Evolutionary conservation across 2,888 invertebrate species (phyloP), one percentile per base, ranked within the genome.

Genomic region (Dasysyrphus tricinctus): DNA sequence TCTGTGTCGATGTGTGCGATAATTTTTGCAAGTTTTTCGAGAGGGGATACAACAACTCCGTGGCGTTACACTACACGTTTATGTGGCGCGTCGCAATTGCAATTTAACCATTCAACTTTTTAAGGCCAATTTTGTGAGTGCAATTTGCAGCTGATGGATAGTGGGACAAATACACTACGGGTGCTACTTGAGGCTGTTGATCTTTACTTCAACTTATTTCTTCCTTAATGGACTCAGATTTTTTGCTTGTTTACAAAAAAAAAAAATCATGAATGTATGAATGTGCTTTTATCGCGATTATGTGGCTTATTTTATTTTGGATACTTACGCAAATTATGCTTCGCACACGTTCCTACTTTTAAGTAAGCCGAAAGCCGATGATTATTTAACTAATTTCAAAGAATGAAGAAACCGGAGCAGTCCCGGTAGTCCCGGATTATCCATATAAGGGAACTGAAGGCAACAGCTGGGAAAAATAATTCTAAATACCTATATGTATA

Each of bases 31-130:
- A 61, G 78, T 74, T 74, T 42, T 61, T 56, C 49, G 54, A 82
- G 72, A 54, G 49, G 39, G 37, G 37, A 32, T n/a, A 72, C 32
- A 70, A 14, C 54, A 29, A 39, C 47, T 73, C 49, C 65, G 59
- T 56, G 72, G 49, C 42, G 56, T 77, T 86, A 74, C 37, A 75
- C 4, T 69, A 61, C 69, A 77, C 56, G 47, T 76, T 69, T 51
- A 44, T 39, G 44, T 37, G 54, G 54, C 49, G 59, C 59, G 59
- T 47, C 37, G 79, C 59, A 67, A 76, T 75, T 84, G 75, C 75
- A 80, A 80, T 72, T 75, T 76, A 73, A 67, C 73, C 85, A 77
- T 70, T 81, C 61, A 86, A 81, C 51, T 69, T 78, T 86, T 65
- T 67, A 80, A 67, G 49, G 54, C 76, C 76, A 80, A 76, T 77